phyloP scores from a whole-genome alignment of 2,888 invertebrate species.

The Cryptocephalus primarius region DNA sequence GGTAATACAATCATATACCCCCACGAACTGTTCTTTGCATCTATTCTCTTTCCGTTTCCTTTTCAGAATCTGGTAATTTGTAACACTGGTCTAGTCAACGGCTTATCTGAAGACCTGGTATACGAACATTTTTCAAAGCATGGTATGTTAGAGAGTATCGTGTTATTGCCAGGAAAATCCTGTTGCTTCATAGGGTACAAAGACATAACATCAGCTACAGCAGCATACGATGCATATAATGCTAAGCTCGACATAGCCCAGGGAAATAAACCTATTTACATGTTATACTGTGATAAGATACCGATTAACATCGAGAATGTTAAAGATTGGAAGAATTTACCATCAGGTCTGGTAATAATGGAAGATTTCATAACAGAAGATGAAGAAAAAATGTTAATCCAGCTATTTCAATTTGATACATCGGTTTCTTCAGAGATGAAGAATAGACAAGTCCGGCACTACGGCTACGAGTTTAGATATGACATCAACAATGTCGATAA shows the following conservation, averaged over 20 bases:
- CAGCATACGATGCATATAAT: conserved; percentile 49
- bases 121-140: conserved; percentile 41
- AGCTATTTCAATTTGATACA: conserved; percentile 44
- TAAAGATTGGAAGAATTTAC: conserved; percentile 37
- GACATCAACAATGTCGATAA: conserved; percentile 76
- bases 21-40: conserved; percentile 2
- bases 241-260: conserved; percentile 47
- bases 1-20: conserved; percentile 19
- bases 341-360: conserved; percentile 59
- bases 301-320: conserved; percentile 16
- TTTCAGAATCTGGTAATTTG: conserved; percentile 66
- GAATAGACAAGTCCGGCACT: conserved; percentile 80
- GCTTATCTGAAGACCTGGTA: conserved; percentile 56
- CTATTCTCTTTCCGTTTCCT: conserved; percentile 28
- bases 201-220: conserved; percentile 39
- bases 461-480: conserved; percentile 86
- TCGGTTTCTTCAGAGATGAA: conserved; percentile 47
- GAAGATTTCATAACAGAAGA: conserved; percentile 58
- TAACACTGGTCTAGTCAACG: conserved; percentile 79
- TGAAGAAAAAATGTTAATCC: conserved; percentile 54
- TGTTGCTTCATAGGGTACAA: conserved; percentile 64
- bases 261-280: conserved; percentile 51
- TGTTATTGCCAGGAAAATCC: conserved; percentile 69
- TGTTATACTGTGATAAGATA: conserved; percentile 47
- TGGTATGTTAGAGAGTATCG: conserved; percentile 48